Percentiles rank a stretch among this genome's conserved stretches.
Conservation (phyloP, 2,888 invertebrate species). For the Dolichomitus sp. region DNA sequence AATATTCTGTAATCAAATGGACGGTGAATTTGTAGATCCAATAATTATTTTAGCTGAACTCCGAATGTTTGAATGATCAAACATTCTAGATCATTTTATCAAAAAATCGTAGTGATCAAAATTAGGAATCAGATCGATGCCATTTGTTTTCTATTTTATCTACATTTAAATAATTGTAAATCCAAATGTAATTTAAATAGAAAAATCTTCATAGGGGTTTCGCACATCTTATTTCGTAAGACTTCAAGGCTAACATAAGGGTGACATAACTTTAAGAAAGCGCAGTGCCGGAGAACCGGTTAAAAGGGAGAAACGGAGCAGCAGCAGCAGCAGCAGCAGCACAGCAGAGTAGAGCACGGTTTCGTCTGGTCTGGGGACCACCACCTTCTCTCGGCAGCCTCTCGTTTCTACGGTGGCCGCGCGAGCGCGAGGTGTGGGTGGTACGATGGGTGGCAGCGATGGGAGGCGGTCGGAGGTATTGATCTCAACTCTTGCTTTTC, state of each 20-base stretch:
- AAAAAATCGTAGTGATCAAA: neutral
- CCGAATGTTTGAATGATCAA: too few relatives aligned
- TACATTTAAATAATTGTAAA: neutral
- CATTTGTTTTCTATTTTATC: neutral
- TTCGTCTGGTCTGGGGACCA: slow-evolving; percentile 75
- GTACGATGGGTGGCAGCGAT: slow-evolving; percentile 66
- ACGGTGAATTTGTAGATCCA: too few relatives aligned
- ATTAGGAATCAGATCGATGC: neutral
- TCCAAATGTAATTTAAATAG: neutral
- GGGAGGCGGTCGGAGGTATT: slow-evolving; percentile 83
- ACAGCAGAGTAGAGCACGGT: slow-evolving; percentile 49
- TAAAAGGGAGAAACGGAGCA: slow-evolving; percentile 41
- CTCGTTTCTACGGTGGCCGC: slow-evolving; percentile 72
- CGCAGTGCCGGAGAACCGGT: slow-evolving; percentile 19
- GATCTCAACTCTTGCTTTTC: slow-evolving; percentile 86
- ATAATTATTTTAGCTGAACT: too few relatives aligned
- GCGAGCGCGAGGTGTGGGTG: slow-evolving; percentile 65
- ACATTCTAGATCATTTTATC: neutral
- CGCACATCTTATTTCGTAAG: neutral
- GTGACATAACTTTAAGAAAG: slow-evolving; percentile 12
- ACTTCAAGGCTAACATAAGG: slow-evolving; percentile 13
- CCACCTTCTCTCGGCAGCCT: slow-evolving; percentile 70
- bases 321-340: slow-evolving; percentile 35
- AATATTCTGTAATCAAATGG: too few relatives aligned
- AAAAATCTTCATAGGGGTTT: slow-evolving; percentile 4